These are phyloP conservation scores for Coranthus polyacanthus DNA, from an alignment of 2,797 vertebrate species.

Conservation along the genomic window DNA sequence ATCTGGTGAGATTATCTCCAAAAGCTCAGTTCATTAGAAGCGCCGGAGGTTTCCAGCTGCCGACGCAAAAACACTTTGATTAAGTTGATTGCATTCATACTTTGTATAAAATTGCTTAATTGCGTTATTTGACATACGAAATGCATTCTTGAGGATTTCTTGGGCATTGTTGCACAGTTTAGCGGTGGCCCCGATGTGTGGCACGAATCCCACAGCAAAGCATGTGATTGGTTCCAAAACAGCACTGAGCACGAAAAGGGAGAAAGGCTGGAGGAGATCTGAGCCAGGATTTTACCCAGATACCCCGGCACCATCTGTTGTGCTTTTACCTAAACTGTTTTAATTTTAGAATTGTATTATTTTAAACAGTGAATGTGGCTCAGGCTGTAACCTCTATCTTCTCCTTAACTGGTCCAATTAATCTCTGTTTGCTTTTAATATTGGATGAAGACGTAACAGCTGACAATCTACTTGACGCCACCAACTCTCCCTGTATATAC, in stretches of 20 bases:
- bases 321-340: conserved; percentile 46
- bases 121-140: conserved; percentile 59
- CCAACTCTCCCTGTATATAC: too few relatives aligned
- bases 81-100: conserved; percentile 51
- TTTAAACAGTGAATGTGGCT: conserved; percentile 36
- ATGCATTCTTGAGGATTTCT: conserved; percentile 52
- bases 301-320: conserved; percentile 60
- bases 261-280: conserved; percentile 22
- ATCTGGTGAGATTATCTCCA: conserved; percentile 70
- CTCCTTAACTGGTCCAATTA: conserved; percentile 32
- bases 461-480: too few relatives aligned
- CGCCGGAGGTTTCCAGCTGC: conserved; percentile 57
- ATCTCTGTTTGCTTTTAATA: conserved; percentile 26
- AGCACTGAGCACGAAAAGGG: conserved; percentile 31
- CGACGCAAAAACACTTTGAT: conserved; percentile 54
- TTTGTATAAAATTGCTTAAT: conserved; percentile 55
- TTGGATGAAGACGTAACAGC: too few relatives aligned
- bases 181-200: conserved; percentile 32
- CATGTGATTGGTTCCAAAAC: conserved; percentile 49
- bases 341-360: conserved; percentile 56
- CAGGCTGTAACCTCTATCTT: conserved; percentile 12
- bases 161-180: conserved; percentile 40
- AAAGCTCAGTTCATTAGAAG: conserved; percentile 62
- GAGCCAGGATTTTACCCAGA: conserved; percentile 43
- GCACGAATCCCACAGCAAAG: conserved; percentile 34